Evolutionary conservation across 2,113 vertebrate species (phyloP).

Genomic region (Alexandromys fortis): DNA sequence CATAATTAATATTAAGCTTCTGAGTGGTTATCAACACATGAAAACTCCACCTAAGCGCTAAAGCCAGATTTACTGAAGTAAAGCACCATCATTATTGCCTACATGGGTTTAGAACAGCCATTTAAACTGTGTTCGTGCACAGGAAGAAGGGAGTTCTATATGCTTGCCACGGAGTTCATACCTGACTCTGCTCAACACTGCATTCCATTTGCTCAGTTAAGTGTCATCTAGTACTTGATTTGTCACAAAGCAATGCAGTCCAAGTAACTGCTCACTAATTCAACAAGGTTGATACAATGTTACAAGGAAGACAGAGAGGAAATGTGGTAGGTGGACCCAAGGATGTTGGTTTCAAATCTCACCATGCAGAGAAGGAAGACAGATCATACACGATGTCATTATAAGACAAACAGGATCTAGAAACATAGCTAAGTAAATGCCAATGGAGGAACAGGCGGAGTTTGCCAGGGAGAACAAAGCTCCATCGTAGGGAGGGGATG

Average conservation of each 20-base stretch:
- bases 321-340: accelerated
- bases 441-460: not conserved
- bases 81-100: not conserved
- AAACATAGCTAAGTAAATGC: not conserved
- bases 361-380: not conserved
- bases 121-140: not conserved
- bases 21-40: not conserved
- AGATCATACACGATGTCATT: accelerated
- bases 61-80: not conserved
- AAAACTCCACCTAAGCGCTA: not conserved
- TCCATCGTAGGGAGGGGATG: not conserved
- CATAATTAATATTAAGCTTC: not conserved
- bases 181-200: not conserved
- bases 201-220: not conserved
- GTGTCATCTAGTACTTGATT: not conserved
- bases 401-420: not conserved
- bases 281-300: not conserved
- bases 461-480: not conserved
- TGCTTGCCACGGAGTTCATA: not conserved
- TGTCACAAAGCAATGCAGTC: not conserved
- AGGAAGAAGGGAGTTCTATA: not conserved
- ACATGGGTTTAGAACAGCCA: not conserved
- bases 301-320: not conserved
- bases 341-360: not conserved
- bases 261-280: not conserved